Conservation (phyloP, 2,113 vertebrate genomes). For the Agelaius phoeniceus region DNA sequence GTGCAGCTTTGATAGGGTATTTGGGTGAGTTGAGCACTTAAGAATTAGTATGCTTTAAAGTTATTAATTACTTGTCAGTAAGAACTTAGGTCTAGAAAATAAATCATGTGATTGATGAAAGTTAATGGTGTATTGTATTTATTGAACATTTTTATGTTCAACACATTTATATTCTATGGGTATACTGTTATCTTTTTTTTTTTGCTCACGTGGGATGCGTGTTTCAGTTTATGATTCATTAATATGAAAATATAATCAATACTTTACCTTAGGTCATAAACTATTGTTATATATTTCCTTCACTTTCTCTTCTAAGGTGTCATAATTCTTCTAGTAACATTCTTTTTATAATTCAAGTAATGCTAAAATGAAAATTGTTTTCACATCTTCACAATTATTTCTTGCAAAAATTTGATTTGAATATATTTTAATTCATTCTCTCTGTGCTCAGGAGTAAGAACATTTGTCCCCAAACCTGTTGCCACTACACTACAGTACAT, state of each 20-base stretch:
- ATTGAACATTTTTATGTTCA: background rate
- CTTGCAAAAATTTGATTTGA: background rate
- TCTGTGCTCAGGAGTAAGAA: slow-evolving; percentile 86
- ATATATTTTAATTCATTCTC: background rate
- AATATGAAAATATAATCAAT: background rate
- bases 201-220: background rate
- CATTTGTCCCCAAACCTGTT: slow-evolving; percentile 93
- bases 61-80: background rate
- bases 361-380: background rate
- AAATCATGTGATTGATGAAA: background rate
- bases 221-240: background rate
- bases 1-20: slow-evolving; percentile 95
- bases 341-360: background rate
- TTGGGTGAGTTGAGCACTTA: slow-evolving; percentile 79
- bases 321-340: background rate
- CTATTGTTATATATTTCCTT: background rate
- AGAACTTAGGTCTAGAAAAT: background rate
- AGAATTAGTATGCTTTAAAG: background rate
- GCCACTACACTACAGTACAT: slow-evolving; percentile 96
- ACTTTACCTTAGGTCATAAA: background rate
- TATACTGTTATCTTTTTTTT: background rate
- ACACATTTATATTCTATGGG: background rate
- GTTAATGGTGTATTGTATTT: background rate
- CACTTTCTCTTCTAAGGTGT: background rate
- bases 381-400: background rate